These are phyloP conservation scores for Himalopsyche anomala DNA, from an alignment of 2,888 invertebrate genomes.

Conservation along the genomic window DNA sequence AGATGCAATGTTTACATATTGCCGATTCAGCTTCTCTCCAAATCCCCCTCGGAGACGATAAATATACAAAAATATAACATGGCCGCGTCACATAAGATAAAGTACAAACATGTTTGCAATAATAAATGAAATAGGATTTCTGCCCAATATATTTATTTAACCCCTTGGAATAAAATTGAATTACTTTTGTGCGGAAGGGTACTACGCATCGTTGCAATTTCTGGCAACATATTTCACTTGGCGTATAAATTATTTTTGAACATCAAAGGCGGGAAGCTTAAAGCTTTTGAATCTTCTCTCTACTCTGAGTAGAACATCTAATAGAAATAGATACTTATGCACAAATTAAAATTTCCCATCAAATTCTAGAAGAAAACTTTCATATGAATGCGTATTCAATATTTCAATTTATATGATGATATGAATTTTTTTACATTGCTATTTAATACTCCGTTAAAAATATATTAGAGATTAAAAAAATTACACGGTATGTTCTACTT, in stretches of 20 bases:
- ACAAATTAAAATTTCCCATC: no score
- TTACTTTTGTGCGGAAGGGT: slow-evolving; percentile 58
- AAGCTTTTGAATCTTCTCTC: slow-evolving; percentile 14
- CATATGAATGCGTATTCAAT: no score
- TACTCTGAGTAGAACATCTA: background rate
- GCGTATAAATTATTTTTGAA: slow-evolving; percentile 58
- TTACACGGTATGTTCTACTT: no score
- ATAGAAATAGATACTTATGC: no score
- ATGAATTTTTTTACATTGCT: no score
- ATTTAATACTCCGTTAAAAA: no score
- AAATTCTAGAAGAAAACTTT: no score
- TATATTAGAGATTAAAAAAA: no score
- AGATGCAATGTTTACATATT: slow-evolving; percentile 31
- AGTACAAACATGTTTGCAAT: slow-evolving; percentile 52
- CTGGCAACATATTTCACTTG: slow-evolving; percentile 61
- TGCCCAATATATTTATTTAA: slow-evolving; percentile 62
- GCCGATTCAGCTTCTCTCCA: background rate
- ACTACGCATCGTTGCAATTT: slow-evolving; percentile 58
- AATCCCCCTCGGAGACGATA: slow-evolving; percentile 25
- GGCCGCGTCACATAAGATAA: slow-evolving; percentile 32
- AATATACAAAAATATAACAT: slow-evolving; percentile 30
- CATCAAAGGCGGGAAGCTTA: slow-evolving; percentile 45
- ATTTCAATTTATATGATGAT: no score
- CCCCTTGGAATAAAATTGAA: slow-evolving; percentile 63
- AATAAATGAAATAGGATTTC: slow-evolving; percentile 56